phyloP scores from a whole-genome alignment of 2,888 invertebrate species.

The Gryllus longicercus region DNA sequence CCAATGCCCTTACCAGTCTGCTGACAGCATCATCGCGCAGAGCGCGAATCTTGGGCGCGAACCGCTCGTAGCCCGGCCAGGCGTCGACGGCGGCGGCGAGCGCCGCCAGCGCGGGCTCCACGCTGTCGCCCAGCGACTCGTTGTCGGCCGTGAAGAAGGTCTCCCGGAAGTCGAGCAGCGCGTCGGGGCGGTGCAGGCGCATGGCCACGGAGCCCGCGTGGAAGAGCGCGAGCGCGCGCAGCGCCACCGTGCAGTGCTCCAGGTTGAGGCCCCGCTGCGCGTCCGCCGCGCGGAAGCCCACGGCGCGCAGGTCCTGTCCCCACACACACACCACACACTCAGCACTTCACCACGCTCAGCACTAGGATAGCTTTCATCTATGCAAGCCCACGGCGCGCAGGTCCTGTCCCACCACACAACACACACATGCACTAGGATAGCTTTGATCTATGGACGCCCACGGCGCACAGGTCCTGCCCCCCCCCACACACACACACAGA shows the following conservation, averaged over 20 bases:
- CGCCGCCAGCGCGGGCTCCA: neutral
- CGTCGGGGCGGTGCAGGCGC: neutral
- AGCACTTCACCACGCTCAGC: too few relatives aligned
- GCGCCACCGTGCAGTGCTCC: neutral
- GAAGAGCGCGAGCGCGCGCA: neutral
- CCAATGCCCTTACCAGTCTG: neutral
- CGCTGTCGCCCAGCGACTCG: neutral
- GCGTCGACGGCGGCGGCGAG: conserved; percentile 24
- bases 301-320: neutral
- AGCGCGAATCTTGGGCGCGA: conserved; percentile 12
- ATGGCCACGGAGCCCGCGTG: neutral
- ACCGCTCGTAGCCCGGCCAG: conserved; percentile 30
- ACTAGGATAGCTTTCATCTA: too few relatives aligned
- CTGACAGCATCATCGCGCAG: conserved; percentile 19
- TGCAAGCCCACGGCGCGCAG: too few relatives aligned
- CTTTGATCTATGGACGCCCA: too few relatives aligned
- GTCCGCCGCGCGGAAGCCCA: neutral
- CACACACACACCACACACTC: too few relatives aligned
- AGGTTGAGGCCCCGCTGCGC: neutral
- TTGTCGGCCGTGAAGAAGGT: conserved; percentile 19
- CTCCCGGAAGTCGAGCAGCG: conserved; percentile 26
- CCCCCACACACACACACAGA: too few relatives aligned
- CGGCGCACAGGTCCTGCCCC: too few relatives aligned
- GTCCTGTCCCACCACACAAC: too few relatives aligned
- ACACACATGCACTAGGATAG: too few relatives aligned